phyloP scores from a whole-genome alignment of 2,797 vertebrate species.

The Spinus pinus region DNA sequence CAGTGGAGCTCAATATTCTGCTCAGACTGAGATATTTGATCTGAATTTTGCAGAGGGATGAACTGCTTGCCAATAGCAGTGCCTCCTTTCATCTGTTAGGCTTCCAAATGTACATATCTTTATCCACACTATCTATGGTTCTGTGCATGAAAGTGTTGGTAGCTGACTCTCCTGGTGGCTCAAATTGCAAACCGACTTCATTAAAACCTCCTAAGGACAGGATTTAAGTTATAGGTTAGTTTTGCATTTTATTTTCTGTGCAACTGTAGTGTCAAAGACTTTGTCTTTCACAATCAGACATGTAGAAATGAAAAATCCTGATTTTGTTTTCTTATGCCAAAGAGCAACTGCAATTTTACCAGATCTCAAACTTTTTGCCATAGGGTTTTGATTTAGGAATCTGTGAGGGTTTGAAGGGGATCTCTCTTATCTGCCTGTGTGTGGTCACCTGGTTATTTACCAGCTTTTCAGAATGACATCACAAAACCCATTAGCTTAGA shows the following conservation, averaged over 20 bases:
- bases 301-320: not conserved
- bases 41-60: slow-evolving; percentile 52
- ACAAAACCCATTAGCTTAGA: not conserved
- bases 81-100: slow-evolving; percentile 1
- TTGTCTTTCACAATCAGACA: not conserved
- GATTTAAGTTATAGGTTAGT: not conserved
- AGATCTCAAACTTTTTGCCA: not conserved
- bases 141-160: not conserved
- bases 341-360: not conserved
- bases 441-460: not conserved
- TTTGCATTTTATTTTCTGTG: slow-evolving; percentile 18
- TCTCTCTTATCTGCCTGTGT: not conserved
- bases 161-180: not conserved
- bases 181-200: not conserved
- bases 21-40: slow-evolving; percentile 45
- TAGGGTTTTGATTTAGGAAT: not conserved
- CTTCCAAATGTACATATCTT: not conserved
- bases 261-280: not conserved
- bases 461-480: not conserved
- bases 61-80: slow-evolving; percentile 29
- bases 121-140: not conserved
- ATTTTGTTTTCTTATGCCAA: not conserved
- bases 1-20: slow-evolving; percentile 21
- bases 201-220: not conserved
- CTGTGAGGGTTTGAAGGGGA: not conserved